phyloP scores from a whole-genome alignment of 2,797 vertebrate species.

The Otolemur crassicaudatus region DNA sequence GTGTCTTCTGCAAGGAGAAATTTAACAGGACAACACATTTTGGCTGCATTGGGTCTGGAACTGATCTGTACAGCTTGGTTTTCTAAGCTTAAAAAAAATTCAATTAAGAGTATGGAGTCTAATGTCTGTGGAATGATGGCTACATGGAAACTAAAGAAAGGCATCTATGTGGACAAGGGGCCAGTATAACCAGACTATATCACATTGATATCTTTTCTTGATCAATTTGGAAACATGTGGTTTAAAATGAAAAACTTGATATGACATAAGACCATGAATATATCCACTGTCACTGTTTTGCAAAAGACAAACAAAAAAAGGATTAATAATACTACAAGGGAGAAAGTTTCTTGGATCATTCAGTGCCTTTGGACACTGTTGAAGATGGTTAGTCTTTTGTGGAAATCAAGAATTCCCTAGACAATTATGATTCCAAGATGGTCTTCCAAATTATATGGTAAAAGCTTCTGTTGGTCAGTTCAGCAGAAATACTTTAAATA shows the following conservation, averaged over 20 bases:
- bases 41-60: neutral
- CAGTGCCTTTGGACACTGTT: neutral
- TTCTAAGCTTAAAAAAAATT: neutral
- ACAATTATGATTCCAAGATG: neutral
- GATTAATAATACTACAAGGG: neutral
- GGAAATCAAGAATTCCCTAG: neutral
- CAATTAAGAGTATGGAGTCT: neutral
- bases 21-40: neutral
- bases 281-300: neutral
- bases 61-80: neutral
- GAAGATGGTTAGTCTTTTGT: neutral
- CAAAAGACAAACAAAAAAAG: neutral
- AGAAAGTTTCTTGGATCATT: neutral
- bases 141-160: neutral
- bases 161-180: neutral
- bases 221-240: neutral
- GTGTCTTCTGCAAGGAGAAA: constrained; percentile 24
- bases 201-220: neutral
- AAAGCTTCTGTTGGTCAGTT: neutral
- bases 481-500: neutral
- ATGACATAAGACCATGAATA: neutral
- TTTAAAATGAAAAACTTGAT: neutral
- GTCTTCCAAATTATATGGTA: neutral
- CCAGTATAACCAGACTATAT: neutral
- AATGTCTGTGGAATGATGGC: neutral